phyloP scores from a whole-genome alignment of 2,113 vertebrate genomes.

The Indicator indicator region DNA sequence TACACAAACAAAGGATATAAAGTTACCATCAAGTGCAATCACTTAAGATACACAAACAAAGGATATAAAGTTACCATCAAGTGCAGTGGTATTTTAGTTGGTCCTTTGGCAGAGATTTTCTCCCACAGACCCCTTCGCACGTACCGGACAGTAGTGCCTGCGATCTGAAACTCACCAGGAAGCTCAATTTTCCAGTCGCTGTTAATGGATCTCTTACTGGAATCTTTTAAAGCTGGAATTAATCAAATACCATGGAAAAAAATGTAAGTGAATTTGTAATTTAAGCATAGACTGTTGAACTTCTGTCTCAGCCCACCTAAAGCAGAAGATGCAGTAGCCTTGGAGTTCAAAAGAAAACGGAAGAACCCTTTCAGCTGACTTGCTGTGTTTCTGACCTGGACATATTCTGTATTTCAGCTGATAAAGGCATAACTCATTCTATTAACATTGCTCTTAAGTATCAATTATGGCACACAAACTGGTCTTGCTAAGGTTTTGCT shows the following conservation, averaged over 20 bases:
- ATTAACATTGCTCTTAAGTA: neutral
- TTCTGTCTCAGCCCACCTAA: neutral
- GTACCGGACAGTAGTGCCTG: slow-evolving; percentile 95
- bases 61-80: slow-evolving; percentile 88
- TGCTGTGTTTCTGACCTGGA: neutral
- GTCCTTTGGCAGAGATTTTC: slow-evolving; percentile 98
- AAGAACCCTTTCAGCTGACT: neutral
- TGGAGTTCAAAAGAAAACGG: neutral
- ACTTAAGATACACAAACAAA: slow-evolving; percentile 50
- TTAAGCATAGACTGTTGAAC: neutral
- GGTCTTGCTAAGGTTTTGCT: neutral
- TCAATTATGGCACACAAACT: neutral
- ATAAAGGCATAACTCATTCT: neutral
- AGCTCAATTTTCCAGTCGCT: slow-evolving; percentile 99
- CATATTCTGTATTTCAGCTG: neutral
- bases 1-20: slow-evolving; percentile 54
- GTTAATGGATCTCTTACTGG: slow-evolving; percentile 94
- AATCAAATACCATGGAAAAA: neutral
- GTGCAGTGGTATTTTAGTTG: slow-evolving; percentile 92
- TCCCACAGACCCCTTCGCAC: slow-evolving; percentile 96
- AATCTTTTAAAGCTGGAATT: slow-evolving; percentile 90
- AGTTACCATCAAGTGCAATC: slow-evolving; percentile 92
- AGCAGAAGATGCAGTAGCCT: neutral
- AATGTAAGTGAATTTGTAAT: neutral
- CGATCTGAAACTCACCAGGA: slow-evolving; percentile 97